These are phyloP conservation scores for Shinisaurus crocodilurus DNA, from an alignment of 2,113 vertebrate genomes.

Conservation along the genomic window DNA sequence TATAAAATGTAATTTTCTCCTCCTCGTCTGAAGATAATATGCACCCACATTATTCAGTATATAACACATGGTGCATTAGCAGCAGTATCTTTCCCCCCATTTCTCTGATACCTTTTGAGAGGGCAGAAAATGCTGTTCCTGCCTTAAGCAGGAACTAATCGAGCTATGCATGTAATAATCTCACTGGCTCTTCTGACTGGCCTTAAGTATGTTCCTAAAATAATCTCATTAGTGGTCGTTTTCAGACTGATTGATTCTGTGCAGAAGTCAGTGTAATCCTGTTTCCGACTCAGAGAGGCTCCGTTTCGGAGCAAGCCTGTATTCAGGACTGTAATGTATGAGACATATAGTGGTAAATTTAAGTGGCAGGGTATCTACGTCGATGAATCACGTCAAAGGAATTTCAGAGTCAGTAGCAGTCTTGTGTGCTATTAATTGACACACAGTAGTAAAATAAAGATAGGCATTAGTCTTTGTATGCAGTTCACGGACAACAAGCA, in stretches of 20 bases:
- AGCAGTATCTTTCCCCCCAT: background rate
- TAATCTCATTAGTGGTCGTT: slow-evolving; percentile 24
- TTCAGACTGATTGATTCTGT: slow-evolving; percentile 22
- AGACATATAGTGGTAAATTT: background rate
- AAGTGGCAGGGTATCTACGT: background rate
- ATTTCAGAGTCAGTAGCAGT: background rate
- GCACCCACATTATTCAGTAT: background rate
- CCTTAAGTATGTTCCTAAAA: background rate
- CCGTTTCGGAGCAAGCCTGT: background rate
- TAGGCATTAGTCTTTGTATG: background rate
- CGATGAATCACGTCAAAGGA: background rate
- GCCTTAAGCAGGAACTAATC: background rate
- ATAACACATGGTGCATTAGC: background rate
- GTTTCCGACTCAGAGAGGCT: background rate
- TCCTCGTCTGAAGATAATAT: background rate
- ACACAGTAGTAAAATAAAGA: background rate
- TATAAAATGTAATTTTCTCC: background rate
- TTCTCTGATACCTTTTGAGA: background rate
- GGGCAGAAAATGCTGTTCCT: background rate
- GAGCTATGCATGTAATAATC: slow-evolving; percentile 3
- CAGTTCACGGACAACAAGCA: background rate
- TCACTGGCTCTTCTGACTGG: background rate
- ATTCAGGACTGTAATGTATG: background rate
- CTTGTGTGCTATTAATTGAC: background rate
- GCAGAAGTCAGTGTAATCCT: slow-evolving; percentile 12